Conservation (phyloP, 1,140 invertebrate species). For the Periplaneta americana region DNA sequence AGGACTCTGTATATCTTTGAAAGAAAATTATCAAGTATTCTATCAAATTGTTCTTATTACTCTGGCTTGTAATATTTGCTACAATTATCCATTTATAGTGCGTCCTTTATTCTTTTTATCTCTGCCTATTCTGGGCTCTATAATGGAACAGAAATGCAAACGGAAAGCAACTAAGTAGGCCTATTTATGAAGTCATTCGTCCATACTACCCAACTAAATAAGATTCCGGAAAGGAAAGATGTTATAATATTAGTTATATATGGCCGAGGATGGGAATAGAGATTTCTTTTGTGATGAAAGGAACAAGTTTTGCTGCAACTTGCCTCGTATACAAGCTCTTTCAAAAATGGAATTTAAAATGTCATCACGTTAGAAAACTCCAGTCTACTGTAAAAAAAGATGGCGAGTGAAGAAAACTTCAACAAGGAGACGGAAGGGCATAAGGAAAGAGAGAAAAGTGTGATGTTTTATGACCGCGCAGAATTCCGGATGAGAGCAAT, state of each 20-base stretch:
- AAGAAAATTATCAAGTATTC: not conserved
- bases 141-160: no score
- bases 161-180: not conserved
- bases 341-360: not conserved
- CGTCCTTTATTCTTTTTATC: not conserved
- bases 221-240: not conserved
- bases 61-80: not conserved
- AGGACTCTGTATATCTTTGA: not conserved
- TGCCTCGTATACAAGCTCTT: not conserved
- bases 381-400: not conserved
- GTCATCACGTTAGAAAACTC: not conserved
- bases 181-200: not conserved
- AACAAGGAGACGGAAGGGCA: not conserved
- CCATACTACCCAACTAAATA: not conserved
- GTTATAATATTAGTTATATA: not conserved
- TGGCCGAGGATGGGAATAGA: not conserved
- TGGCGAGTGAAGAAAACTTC: not conserved
- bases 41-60: not conserved
- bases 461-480: not conserved
- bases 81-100: not conserved
- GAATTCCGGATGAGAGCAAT: not conserved
- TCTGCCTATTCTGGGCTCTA: not conserved
- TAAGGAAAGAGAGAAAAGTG: not conserved
- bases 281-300: not conserved
- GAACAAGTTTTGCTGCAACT: not conserved